A percentile compares a stretch with the other conserved stretches of the same genome.
Conservation (phyloP, 2,888 invertebrate species). For the Drosophila koepferae region DNA sequence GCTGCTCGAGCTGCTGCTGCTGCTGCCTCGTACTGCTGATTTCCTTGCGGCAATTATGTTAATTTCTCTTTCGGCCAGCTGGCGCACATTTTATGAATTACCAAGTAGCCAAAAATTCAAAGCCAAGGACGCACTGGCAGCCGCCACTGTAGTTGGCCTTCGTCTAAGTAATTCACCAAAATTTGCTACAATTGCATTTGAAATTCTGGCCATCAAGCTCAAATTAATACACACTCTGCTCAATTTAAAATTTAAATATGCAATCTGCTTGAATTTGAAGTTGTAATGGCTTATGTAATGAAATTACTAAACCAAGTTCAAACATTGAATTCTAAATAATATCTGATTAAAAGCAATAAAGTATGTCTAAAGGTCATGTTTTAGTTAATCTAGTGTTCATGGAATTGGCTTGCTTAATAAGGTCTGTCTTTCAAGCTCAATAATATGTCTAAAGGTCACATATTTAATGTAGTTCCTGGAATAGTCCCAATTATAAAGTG, state of each 20-base stretch:
- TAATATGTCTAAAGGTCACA: no score
- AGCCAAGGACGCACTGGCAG: slow-evolving; percentile 45
- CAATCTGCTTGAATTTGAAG: neutral
- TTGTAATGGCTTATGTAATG: neutral
- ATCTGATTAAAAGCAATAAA: neutral
- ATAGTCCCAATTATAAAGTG: no score
- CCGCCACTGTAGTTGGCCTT: slow-evolving; percentile 10
- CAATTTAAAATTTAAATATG: slow-evolving; percentile 3
- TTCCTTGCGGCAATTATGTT: slow-evolving; percentile 60
- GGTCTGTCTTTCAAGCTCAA: no score
- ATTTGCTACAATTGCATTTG: slow-evolving; percentile 68
- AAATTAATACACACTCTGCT: slow-evolving; percentile 31
- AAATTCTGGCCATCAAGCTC: slow-evolving; percentile 44
- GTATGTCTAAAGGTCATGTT: neutral
- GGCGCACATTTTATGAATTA: slow-evolving; percentile 66
- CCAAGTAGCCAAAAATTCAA: slow-evolving; percentile 61
- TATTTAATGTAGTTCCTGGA: no score
- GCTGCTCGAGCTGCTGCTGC: neutral
- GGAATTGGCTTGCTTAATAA: no score
- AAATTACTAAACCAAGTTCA: neutral
- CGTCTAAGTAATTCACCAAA: slow-evolving; percentile 51
- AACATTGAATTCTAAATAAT: neutral
- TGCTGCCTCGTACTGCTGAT: neutral
- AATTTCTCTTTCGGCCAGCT: slow-evolving; percentile 62
- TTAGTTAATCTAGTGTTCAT: neutral